Percentiles rank a stretch among this genome's conserved stretches.
Conservation (phyloP, 2,113 vertebrate species). For the Lates calcarifer region DNA sequence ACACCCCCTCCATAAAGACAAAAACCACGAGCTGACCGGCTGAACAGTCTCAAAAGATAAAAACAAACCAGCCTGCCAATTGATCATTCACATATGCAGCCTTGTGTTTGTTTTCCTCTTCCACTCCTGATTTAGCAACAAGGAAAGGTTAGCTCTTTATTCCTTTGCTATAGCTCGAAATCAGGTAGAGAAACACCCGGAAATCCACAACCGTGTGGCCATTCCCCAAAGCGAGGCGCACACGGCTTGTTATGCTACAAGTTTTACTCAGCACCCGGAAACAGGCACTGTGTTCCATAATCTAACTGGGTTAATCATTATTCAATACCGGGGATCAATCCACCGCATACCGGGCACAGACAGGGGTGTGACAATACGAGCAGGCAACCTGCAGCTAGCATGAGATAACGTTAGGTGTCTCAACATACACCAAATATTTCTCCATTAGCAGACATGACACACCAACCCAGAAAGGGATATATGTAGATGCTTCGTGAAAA, state of each 20-base stretch:
- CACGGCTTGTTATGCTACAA: conserved; percentile 47
- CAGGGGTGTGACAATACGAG: conserved; percentile 77
- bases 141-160: conserved; percentile 27
- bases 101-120: conserved; percentile 19
- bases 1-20: conserved; percentile 48
- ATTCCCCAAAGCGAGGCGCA: conserved; percentile 47
- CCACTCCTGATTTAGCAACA: conserved; percentile 11
- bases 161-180: conserved; percentile 12
- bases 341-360: conserved; percentile 71
- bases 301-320: conserved; percentile 70
- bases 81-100: conserved; percentile 7
- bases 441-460: conserved; percentile 66
- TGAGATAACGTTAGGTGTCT: conserved; percentile 43
- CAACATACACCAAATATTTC: conserved; percentile 38
- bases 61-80: conserved; percentile 40
- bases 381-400: conserved; percentile 68
- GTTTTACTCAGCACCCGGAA: conserved; percentile 65
- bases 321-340: conserved; percentile 69
- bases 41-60: conserved; percentile 13
- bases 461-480: conserved; percentile 40
- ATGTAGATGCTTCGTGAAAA: background rate
- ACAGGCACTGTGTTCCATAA: conserved; percentile 43
- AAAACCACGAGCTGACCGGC: conserved; percentile 26
- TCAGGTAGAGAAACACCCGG: conserved; percentile 74
- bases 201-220: conserved; percentile 73